Evolutionary conservation across 1,140 invertebrate genomes (phyloP).

Genomic region (Drosophila sechellia): DNA sequence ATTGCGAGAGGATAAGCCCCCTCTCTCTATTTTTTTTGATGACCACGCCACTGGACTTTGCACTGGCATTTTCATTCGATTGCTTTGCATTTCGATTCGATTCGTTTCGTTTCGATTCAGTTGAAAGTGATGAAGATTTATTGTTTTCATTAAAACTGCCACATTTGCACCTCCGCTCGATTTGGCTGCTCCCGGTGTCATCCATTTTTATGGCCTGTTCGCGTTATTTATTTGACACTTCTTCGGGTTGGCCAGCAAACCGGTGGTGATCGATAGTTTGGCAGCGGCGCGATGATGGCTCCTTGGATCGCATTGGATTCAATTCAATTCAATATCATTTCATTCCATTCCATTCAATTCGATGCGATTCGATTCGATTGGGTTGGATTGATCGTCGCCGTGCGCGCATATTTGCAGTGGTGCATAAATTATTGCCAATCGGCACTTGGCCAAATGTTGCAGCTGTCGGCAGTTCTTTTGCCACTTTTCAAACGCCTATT

Average conservation of each 20-base stretch:
- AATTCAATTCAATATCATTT: too few species aligned
- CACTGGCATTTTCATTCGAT: conserved; percentile 43
- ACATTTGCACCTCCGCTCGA: conserved; percentile 72
- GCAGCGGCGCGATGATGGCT: conserved; percentile 23
- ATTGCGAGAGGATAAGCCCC: too few species aligned
- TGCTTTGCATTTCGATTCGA: conserved; percentile 48
- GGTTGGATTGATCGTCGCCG: conserved; percentile 43
- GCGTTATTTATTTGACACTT: conserved; percentile 80
- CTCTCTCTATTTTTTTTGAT: too few species aligned
- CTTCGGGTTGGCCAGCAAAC: conserved; percentile 50
- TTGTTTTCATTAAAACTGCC: conserved; percentile 76
- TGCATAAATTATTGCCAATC: conserved; percentile 68
- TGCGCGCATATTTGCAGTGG: conserved; percentile 58
- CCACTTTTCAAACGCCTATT: not conserved
- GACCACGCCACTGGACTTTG: conserved; percentile 10
- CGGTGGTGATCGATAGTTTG: conserved; percentile 67
- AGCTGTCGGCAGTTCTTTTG: conserved; percentile 12
- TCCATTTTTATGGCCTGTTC: conserved; percentile 65
- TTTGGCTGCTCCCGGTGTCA: conserved; percentile 33
- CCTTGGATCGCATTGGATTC: conserved; percentile 35
- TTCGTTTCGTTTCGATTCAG: conserved; percentile 43
- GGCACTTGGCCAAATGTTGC: conserved; percentile 61
- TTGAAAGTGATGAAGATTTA: conserved; percentile 71
- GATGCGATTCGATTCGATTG: conserved; percentile 19
- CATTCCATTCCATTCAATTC: too few species aligned